Percentiles rank a stretch among this genome's conserved stretches.
Conservation (phyloP, 2,113 vertebrate genomes). For the Bathybates hornii region DNA sequence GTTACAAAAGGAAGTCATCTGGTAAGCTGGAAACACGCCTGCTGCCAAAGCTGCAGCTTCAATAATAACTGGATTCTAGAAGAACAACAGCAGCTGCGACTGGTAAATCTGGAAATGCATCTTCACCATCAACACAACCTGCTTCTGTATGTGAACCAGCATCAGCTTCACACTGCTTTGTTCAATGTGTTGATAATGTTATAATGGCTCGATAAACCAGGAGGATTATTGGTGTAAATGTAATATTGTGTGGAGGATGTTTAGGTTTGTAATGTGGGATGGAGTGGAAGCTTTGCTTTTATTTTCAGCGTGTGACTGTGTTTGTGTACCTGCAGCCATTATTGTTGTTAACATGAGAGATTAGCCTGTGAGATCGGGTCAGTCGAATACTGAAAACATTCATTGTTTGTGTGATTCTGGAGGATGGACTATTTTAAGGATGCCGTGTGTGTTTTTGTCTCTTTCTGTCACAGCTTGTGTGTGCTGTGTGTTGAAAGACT, state of each 20-base stretch:
- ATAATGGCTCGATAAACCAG: not conserved
- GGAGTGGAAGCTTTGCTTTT: not conserved
- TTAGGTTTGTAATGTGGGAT: not conserved
- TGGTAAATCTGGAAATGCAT: not conserved
- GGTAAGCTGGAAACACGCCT: not conserved
- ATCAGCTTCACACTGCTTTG: not conserved
- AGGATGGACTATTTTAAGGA: not conserved
- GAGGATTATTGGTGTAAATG: not conserved
- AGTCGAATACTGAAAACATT: no score
- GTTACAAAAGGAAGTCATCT: not conserved
- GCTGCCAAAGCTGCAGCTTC: not conserved
- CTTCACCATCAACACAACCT: not conserved
- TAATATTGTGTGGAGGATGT: not conserved
- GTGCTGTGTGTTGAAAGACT: not conserved
- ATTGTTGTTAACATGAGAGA: not conserved
- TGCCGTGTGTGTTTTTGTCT: not conserved
- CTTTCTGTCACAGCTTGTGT: not conserved
- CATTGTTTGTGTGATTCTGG: not conserved
- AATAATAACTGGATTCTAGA: not conserved
- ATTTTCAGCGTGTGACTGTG: fast-evolving
- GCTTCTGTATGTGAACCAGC: not conserved
- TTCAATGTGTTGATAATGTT: fast-evolving
- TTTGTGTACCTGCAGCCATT: not conserved
- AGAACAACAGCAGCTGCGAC: not conserved
- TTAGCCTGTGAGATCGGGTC: fast-evolving